Base-by-base conservation (phyloP, 1,140 invertebrate species). In the Monomorium pharaonis region DNA sequence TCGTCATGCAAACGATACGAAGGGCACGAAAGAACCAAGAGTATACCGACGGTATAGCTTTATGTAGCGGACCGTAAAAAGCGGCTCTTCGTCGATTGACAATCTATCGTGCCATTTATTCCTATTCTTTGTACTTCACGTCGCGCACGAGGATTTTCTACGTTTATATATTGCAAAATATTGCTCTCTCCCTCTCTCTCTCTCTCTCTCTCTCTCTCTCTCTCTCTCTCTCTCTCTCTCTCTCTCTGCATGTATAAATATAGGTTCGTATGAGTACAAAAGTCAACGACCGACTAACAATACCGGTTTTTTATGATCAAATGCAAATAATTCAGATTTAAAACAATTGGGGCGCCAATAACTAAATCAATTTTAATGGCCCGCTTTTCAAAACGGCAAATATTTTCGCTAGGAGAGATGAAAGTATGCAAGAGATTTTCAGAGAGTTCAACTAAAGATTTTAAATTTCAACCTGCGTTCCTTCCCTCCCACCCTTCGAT, bases 21-120 rank as follows among this genome's bases (percentile, higher is more conserved):
- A 44, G 78, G 49, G 27, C 37, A 81, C 65, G 78, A 58, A 83
- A 83, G 78, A 74, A 74, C 24, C 67, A 27, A 44, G n/a, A 83
- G 27, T 58, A n/a, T n/a, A 83, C 67, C 67, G 49, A 14, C 76
- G 62, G 14, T 83, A 83, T 74, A 69, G 56, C 78, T 83, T 83
- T 83, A 74, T 83, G 42, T 83, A 83, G 37, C 51, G 14, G 67
- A 54, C 67, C 27, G 54, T 83, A 83, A 83, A 83, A 83, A 83
- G 67, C 67, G 78, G 70, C 67, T 58, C 56, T 56, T 74, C 78
- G 21, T 42, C 77, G 67, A 83, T 74, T 83, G 78, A 58, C 78
- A 74, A 83, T 83, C 78, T 83, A 83, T 56, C 67, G 37, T 83
- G 78, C 70, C 67, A 74, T 83, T 83, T 74, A 80, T 80, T 80